Conservation (phyloP, 2,888 invertebrate species). For the Patella caerulea region DNA sequence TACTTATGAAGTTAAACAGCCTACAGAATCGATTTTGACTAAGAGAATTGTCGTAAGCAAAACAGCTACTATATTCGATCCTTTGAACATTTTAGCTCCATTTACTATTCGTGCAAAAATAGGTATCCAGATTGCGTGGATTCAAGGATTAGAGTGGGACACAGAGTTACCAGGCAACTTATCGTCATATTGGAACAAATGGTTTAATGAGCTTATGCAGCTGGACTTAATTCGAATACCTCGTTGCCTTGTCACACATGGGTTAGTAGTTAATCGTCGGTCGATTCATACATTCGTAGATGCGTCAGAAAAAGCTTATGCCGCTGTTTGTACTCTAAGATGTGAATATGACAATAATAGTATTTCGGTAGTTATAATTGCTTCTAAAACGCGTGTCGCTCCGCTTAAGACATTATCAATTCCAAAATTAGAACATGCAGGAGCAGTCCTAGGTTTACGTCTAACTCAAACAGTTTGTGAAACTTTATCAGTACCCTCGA, state of each 20-base stretch:
- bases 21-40: too few relatives aligned
- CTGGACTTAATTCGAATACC: neutral
- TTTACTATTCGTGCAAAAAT: too few relatives aligned
- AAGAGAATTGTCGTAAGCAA: too few relatives aligned
- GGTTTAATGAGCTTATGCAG: neutral
- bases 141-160: too few relatives aligned
- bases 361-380: neutral
- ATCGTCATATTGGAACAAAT: neutral
- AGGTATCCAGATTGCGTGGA: too few relatives aligned
- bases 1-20: too few relatives aligned
- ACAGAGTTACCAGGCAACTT: too few relatives aligned
- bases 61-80: too few relatives aligned
- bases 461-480: too few relatives aligned
- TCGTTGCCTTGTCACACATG: neutral
- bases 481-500: too few relatives aligned
- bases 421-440: conserved; percentile 1
- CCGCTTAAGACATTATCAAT: neutral
- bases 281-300: conserved; percentile 5
- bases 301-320: neutral
- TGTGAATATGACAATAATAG: neutral
- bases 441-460: neutral
- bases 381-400: neutral
- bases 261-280: neutral
- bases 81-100: too few relatives aligned
- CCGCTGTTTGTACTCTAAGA: neutral